Evolutionary conservation across 2,888 invertebrate genomes (phyloP), one percentile per base, ranked within the genome.

Genomic region (Nematopogon swammerdamellus): DNA sequence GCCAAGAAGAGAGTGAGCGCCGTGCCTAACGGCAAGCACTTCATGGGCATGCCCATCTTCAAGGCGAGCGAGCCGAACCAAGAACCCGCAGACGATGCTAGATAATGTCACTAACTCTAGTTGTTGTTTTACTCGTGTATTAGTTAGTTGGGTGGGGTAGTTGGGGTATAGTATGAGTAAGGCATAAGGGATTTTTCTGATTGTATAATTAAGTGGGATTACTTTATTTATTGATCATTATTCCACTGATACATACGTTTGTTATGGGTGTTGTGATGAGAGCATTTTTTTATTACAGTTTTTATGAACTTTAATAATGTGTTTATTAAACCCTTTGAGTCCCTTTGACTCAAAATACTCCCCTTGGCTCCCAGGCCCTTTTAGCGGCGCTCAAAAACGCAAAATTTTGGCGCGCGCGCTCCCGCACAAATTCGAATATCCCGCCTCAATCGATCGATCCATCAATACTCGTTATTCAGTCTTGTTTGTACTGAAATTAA

Each of bases 31-130:
- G 80, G 76, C n/a, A 80, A 81, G 60, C 72, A 81, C 59, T 92
- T 92, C 60, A 91, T 92, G 91, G 91, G 92, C 44, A 86, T 91
- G 83, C 91, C 91, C 11, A 71, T 91, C 48, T 85, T 84, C 64
- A 79, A 60, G 56, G 63, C 58, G 48, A 69, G 70, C 62, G 74
- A 76, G 45, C 55, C 57, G 25, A 54, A 58, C 50, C 75, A 77
- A 54, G 56, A 56, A 19, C 51, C 63, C 36, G 60, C 59, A 54
- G 76, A 76, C 55, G 75, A 75, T 51, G 53, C 63, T 47, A 75
- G 63, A 67, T 73, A 68, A 44, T 48, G 45, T 48, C 17, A 18
- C 19, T 44, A 44, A 18, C 5, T 25, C 5, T 6, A 25, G 8
- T 25, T 25, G 25, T 25, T 25, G 4, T 6, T 18, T 10, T 14